Base-by-base conservation (phyloP, 2,113 vertebrate species). In the Xyliphius kryptos region DNA sequence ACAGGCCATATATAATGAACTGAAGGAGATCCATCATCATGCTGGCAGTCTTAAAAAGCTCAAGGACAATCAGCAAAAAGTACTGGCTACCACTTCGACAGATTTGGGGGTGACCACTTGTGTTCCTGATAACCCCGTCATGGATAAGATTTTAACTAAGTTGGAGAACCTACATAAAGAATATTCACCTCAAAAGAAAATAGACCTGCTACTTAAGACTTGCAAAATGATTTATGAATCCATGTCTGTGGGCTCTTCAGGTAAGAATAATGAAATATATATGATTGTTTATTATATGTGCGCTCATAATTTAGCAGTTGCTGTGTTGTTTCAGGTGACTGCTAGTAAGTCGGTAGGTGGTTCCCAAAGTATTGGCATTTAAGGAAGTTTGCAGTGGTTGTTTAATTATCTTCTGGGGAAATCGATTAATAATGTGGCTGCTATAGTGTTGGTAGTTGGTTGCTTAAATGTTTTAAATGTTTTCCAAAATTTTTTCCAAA, bases 151-250 rank as follows among this genome's bases (percentile, higher is more conserved):
- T 78, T 84, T 89, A 51, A 81, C 89, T 43, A 97, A 94, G 73
- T 86, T 99, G 40, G 68, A 76, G 9, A 81, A 70, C 26, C 87
- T 98, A 79, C 89, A 97, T 77, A 88, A 90, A 74, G 87, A 94
- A 60, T 99, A 99, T 70, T 99, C 96, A 0, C 95, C 96, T 0
- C 92, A 95, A 77, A 98, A 89, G 74, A 99, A 97, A 85, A 95
- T 97, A 16, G 73, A 91, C 63, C 80, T 88, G 73, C 85, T 98
- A 68, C 89, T 99, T 12, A 99, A 99, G 78, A 83, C 92, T 60
- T 99, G 96, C 86, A 98, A 97, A 74, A 88, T 97, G 73, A 99
- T 99, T 81, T 99, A 98, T 1, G 92, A 99, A 62, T 94, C 90
- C 64, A 99, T 99, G 96, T 80, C 94, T 7, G 83, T 91, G 6